Evolutionary conservation across 1,140 invertebrate species (phyloP), one percentile per base, ranked within the genome.

Genomic region (Heliconius nattereri): DNA sequence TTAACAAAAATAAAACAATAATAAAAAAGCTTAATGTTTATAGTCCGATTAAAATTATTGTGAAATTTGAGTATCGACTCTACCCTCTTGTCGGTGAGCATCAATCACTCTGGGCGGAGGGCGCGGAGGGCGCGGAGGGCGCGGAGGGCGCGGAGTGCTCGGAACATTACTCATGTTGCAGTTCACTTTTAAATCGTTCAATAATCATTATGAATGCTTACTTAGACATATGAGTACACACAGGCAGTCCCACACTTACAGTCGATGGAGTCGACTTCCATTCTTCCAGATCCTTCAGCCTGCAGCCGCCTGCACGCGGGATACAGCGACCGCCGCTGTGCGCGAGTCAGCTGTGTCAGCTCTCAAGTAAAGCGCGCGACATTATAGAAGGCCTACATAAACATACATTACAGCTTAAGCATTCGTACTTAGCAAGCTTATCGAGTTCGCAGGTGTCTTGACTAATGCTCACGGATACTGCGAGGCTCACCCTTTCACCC

Each of bases 351-450:
- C n/a, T 7, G 32, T 32, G 32, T 2, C 54, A 0, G n/a, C 19
- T 20, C 23, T 3, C 11, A 13, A 26, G 23, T 66, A 3, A 66
- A 60, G 23, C 57, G 9, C 23, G 26, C 57, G 23, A 26, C 57
- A 29, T 29, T 26, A 66, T 29, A 6, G 6, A 29, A 29, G 60
- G 11, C 26, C 60, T 26, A 66, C 60, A 66, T 66, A 66, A 66
- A 66, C 29, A 66, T 29, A 66, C 13, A 66, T 66, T 66, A 66
- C 29, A 29, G 26, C 60, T 66, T 66, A 66, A 66, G 60, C 60
- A 66, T 11, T 29, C 60, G 76, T 71, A 71, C 40, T 45, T 23
- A 70, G 66, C 76, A 71, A 71, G 40, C 71, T 76, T 72, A 78
- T 71, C 76, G 70, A 71, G 76, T 75, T 60, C 52, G 35, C 71